A percentile compares a stretch with the other conserved stretches of the same genome.
phyloP scores from a whole-genome alignment of 2,113 vertebrate genomes.

The Ochotona princeps region DNA sequence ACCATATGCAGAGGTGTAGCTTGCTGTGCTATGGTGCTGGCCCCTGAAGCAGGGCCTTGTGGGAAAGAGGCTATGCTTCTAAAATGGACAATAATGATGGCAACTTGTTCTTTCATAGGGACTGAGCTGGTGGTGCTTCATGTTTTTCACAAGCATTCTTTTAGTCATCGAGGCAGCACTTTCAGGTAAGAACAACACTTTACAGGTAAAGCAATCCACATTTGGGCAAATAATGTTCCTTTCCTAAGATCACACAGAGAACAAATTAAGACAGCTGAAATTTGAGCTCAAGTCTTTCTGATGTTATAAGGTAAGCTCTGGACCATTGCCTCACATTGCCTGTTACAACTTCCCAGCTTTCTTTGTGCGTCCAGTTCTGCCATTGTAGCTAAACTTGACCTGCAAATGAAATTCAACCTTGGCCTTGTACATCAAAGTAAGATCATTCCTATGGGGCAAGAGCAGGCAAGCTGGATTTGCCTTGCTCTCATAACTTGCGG shows the following conservation, averaged over 20 bases:
- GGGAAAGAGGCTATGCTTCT: neutral
- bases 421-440: slow-evolving; percentile 19
- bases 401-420: slow-evolving; percentile 30
- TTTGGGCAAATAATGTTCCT: neutral
- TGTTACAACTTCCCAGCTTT: neutral
- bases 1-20: too few relatives aligned
- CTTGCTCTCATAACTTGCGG: neutral
- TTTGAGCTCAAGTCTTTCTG: neutral
- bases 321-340: neutral
- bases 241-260: slow-evolving; percentile 6
- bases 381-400: neutral
- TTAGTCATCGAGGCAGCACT: neutral
- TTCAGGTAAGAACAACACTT: neutral
- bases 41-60: neutral
- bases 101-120: neutral
- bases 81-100: neutral
- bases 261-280: neutral
- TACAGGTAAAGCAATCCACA: slow-evolving; percentile 4
- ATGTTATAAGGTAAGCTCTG: neutral
- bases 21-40: too few relatives aligned
- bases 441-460: slow-evolving; percentile 12
- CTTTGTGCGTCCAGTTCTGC: neutral
- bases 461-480: neutral
- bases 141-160: neutral
- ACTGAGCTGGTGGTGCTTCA: neutral